Evolutionary conservation across 2,797 vertebrate genomes (phyloP).

Genomic region (Phoxinus dragarum): DNA sequence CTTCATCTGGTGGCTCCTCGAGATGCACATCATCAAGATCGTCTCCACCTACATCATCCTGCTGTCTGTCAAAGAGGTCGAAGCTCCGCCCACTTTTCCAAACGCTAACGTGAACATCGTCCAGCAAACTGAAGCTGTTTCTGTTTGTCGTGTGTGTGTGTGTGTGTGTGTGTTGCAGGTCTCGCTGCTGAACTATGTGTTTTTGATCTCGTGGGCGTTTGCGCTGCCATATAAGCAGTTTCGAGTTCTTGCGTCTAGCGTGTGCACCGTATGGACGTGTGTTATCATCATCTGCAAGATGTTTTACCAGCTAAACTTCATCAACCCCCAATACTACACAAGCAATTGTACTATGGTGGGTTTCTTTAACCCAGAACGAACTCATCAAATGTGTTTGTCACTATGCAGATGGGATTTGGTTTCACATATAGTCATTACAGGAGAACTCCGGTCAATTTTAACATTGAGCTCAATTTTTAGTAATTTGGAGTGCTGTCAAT

Average conservation of each 20-base stretch:
- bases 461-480: no score
- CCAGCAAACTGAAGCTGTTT: not conserved
- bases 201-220: slow-evolving; percentile 94
- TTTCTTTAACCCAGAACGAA: slow-evolving; percentile 34
- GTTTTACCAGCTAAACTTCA: slow-evolving; percentile 93
- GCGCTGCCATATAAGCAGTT: slow-evolving; percentile 94
- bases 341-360: slow-evolving; percentile 86
- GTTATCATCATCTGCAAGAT: slow-evolving; percentile 98
- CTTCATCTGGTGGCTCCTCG: slow-evolving; percentile 96
- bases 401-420: not conserved
- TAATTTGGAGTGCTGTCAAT: no score
- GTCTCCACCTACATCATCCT: slow-evolving; percentile 93
- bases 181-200: slow-evolving; percentile 94
- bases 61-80: slow-evolving; percentile 90
- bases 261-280: slow-evolving; percentile 97
- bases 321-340: slow-evolving; percentile 82
- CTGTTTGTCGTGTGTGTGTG: not conserved
- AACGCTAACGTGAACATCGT: not conserved
- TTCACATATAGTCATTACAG: not conserved
- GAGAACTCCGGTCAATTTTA: no score
- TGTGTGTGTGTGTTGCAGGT: slow-evolving; percentile 78
- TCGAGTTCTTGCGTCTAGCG: slow-evolving; percentile 88
- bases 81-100: slow-evolving; percentile 25
- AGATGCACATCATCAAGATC: slow-evolving; percentile 96
- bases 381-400: not conserved